phyloP scores from a whole-genome alignment of 2,113 vertebrate species.

The Typhlomys cinereus region DNA sequence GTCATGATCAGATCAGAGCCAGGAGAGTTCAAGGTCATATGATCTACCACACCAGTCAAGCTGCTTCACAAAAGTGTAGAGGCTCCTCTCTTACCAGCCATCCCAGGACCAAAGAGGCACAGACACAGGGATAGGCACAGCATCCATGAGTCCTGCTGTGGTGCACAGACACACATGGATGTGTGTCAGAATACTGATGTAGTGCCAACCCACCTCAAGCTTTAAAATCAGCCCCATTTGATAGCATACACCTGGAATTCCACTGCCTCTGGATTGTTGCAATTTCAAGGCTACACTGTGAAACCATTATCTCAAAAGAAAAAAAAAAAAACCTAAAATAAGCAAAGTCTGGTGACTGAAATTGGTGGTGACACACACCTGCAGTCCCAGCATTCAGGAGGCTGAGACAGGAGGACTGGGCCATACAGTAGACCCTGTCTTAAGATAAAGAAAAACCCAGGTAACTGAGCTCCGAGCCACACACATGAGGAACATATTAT shows the following conservation, averaged over 20 bases:
- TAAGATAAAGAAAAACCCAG: not conserved
- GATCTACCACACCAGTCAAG: not conserved
- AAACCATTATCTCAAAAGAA: not conserved
- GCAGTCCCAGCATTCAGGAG: not conserved
- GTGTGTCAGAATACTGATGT: not conserved
- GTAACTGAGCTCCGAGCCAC: too few relatives aligned
- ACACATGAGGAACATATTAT: too few relatives aligned
- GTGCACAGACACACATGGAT: not conserved
- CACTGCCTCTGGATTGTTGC: not conserved
- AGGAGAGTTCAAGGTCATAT: too few relatives aligned
- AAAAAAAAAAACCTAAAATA: not conserved
- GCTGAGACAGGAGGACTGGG: too few relatives aligned
- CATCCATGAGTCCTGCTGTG: not conserved
- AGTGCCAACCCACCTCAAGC: too few relatives aligned
- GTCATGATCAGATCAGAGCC: not conserved
- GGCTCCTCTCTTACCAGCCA: too few relatives aligned
- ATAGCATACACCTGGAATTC: not conserved
- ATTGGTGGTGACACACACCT: not conserved
- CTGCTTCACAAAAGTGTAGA: accelerated
- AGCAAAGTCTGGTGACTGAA: not conserved
- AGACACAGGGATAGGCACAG: not conserved
- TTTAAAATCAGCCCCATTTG: not conserved
- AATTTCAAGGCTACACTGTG: not conserved
- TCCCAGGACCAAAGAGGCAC: not conserved
- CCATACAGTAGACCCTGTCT: not conserved